Conservation (phyloP, 2,797 vertebrate species). For the Sardinella longiceps region DNA sequence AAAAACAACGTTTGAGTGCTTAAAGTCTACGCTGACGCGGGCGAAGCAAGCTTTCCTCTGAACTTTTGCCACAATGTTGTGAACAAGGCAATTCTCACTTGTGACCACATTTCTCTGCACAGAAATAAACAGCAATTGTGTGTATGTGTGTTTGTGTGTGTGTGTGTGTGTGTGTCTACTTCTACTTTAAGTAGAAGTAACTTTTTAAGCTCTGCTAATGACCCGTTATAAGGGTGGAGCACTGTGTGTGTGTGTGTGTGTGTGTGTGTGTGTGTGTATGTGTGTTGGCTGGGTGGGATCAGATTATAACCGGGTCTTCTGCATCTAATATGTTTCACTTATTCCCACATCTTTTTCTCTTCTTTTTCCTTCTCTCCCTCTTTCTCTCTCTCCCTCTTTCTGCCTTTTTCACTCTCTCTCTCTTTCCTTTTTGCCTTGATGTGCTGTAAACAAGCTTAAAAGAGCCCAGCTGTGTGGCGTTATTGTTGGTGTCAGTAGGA, state of each 20-base stretch:
- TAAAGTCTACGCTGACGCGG: neutral
- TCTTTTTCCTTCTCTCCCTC: conserved; percentile 46
- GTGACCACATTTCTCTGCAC: conserved; percentile 5
- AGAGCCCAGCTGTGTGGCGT: conserved; percentile 87
- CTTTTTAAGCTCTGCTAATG: conserved; percentile 44
- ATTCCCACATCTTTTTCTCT: conserved; percentile 65
- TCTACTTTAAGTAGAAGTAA: conserved; percentile 29
- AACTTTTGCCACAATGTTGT: neutral
- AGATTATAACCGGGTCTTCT: conserved; percentile 69
- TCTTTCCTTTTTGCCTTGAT: conserved; percentile 73
- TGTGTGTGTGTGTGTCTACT: no score
- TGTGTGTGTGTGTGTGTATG: neutral
- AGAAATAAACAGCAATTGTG: neutral
- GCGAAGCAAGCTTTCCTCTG: neutral
- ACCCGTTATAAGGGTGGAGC: conserved; percentile 34
- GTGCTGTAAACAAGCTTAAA: conserved; percentile 87
- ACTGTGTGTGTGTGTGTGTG: neutral
- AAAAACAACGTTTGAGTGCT: conserved; percentile 9
- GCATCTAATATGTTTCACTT: conserved; percentile 80
- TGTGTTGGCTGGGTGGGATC: conserved; percentile 31
- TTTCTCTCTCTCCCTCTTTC: conserved; percentile 38
- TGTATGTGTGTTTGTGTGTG: no score
- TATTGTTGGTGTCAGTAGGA: conserved; percentile 90
- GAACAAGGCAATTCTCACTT: conserved; percentile 12
- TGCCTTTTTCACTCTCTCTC: conserved; percentile 18